Evolutionary conservation across 2,797 vertebrate genomes (phyloP), one percentile per base, ranked within the genome.

Genomic region (Taeniopygia guttata): DNA sequence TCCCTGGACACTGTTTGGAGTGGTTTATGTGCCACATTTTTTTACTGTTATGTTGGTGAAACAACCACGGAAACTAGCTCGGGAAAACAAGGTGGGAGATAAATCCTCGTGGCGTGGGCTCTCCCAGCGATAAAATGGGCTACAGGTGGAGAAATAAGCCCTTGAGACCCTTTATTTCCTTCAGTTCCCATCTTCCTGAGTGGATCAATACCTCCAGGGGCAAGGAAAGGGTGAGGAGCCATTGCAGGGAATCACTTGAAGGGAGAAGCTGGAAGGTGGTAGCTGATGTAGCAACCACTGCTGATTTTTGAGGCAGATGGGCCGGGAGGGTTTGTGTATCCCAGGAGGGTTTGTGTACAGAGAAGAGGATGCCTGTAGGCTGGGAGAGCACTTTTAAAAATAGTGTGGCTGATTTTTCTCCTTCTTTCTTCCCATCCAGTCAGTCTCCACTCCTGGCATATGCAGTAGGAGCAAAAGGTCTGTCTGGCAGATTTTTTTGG

Each of bases 381-480:
- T 80, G 70, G 82, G 73, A 85, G 58, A 94, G 45, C 25, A 45
- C 84, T 83, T 90, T 56, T 46, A 23, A 87, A 93, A 91, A 82
- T 49, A 52, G 78, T 70, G 79, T 55, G 36, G 62, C 49, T 88
- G 75, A 84, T 92, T 48, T 90, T 43, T 82, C 38, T 84, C 43
- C 48, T 90, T 5, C 55, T 73, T 74, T 54, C 67, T 87, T 63
- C 30, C 48, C 45, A 23, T 62, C 27, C 56, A 27, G 56, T 34
- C 25, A 6, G 42, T 67, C 83, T 86, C 45, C 27, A 26, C 59
- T 93, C 48, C 46, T 2, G 2, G 45, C 62, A 68, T 0, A 5
- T 2, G 8, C 36, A 56, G 49, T 1, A 5, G 59, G 84, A 94
- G 21, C 13, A 26, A 77, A 67, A 78, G 55, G 16, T 89, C 52